These are phyloP conservation scores for Clarias pachynema DNA, from an alignment of 2,797 vertebrate species.

Conservation along the genomic window DNA sequence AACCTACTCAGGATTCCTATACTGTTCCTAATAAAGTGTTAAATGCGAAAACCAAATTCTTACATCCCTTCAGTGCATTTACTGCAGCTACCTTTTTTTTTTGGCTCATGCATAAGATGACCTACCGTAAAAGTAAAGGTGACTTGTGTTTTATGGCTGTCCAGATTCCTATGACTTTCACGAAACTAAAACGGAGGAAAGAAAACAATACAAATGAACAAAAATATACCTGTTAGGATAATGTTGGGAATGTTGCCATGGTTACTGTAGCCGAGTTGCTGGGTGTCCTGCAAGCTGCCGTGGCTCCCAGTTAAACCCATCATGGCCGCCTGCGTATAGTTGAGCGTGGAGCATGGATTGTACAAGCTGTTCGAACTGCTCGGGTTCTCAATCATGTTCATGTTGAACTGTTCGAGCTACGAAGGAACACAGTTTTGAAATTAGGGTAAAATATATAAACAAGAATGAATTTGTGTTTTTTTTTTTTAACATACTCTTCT, in stretches of 20 bases:
- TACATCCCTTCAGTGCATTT: background rate
- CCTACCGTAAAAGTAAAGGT: background rate
- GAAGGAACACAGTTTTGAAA: conserved; percentile 8
- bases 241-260: conserved; percentile 98
- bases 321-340: conserved; percentile 97
- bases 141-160: background rate
- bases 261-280: conserved; percentile 88
- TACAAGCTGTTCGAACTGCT: conserved; percentile 91
- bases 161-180: background rate
- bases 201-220: background rate
- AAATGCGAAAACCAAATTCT: background rate
- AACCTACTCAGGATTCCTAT: too few relatives aligned
- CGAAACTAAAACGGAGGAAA: background rate
- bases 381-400: conserved; percentile 96
- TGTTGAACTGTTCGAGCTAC: conserved; percentile 98
- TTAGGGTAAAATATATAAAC: background rate
- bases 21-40: background rate
- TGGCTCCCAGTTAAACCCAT: conserved; percentile 94
- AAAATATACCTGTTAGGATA: conserved; percentile 89
- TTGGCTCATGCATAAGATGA: background rate
- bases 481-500: background rate
- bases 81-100: background rate
- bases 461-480: background rate
- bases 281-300: conserved; percentile 85
- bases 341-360: conserved; percentile 93